Base-by-base conservation (phyloP, 2,888 invertebrate species). In the Campopleginae sp. region DNA sequence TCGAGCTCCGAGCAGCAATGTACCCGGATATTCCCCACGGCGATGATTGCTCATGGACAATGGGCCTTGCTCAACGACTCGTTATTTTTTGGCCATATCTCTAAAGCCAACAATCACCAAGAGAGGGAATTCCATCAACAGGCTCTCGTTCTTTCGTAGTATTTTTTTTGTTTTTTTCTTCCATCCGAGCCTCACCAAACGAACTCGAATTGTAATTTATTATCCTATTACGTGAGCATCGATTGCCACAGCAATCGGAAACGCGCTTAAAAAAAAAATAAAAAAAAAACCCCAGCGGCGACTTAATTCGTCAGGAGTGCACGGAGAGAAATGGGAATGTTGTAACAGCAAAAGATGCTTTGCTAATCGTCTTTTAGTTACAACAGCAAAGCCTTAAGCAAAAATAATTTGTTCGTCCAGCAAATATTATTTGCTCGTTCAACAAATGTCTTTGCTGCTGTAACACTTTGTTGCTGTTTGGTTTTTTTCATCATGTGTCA, bases 21-120 rank as follows among this genome's bases (percentile, higher is more conserved):
- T 65, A 85, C 77, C 84, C 81, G 84, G 84, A 81, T 74, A 70
- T 78, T 81, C 81, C 68, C 81, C 51, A 75, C 74, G 70, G 77
- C 74, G 78, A 85, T 81, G 70, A 44, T 51, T 84, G 77, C 78
- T 54, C 68, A 44, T 58, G 81, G 80, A 85, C 78, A 85, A 85
- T 85, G 46, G 78, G 33, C 27, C 48, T 81, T 85, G 75, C 54
- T 72, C 74, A 85, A 85, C 84, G 65, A 81, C 42, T 80, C 66
- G 74, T 81, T 81, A 74, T 74, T 75, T 51, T 66, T 65, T 71
- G 54, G 54, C 65, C 66, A 58, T 19, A 58, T 23, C 80, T 63
- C 70, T 75, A 17, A 63, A 66, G 19, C 78, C 65, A 63, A 63
- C 68, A 51, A 63, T 51, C 33, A 27, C 48, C 38, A 17, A 23